Evolutionary conservation across 2,113 vertebrate genomes (phyloP).

Genomic region (Galemys pyrenaicus): DNA sequence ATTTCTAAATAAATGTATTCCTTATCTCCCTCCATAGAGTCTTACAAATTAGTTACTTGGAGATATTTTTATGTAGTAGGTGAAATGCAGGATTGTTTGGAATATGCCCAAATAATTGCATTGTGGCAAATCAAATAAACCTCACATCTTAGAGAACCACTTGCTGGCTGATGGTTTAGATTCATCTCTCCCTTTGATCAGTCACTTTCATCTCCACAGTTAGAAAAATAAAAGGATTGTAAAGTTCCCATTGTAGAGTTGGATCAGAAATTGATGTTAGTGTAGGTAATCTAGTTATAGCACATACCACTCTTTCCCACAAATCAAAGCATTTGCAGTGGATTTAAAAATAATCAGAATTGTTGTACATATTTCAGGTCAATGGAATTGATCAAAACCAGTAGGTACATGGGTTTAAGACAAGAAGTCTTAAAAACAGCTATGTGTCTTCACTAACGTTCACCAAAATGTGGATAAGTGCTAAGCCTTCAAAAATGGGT

Average conservation of each 20-base stretch:
- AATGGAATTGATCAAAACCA: neutral
- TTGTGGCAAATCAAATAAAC: neutral
- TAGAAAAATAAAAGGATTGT: neutral
- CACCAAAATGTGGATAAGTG: neutral
- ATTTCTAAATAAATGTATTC: neutral
- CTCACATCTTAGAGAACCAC: neutral
- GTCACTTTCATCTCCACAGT: neutral
- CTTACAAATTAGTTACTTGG: neutral
- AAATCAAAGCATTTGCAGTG: neutral
- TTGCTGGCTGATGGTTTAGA: neutral
- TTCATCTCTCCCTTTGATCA: neutral
- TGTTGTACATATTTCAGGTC: neutral
- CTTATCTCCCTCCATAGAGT: neutral
- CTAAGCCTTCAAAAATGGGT: neutral
- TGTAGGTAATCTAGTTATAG: too few species aligned
- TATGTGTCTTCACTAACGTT: neutral
- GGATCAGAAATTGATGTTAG: neutral
- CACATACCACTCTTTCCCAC: too few species aligned
- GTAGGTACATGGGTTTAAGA: neutral
- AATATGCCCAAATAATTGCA: neutral
- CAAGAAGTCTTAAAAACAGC: neutral
- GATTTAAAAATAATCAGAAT: neutral
- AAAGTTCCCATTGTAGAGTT: neutral
- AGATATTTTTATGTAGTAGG: neutral
- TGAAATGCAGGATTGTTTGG: neutral